phyloP scores from a whole-genome alignment of 2,113 vertebrate genomes.

The Clarias macrocephalus region DNA sequence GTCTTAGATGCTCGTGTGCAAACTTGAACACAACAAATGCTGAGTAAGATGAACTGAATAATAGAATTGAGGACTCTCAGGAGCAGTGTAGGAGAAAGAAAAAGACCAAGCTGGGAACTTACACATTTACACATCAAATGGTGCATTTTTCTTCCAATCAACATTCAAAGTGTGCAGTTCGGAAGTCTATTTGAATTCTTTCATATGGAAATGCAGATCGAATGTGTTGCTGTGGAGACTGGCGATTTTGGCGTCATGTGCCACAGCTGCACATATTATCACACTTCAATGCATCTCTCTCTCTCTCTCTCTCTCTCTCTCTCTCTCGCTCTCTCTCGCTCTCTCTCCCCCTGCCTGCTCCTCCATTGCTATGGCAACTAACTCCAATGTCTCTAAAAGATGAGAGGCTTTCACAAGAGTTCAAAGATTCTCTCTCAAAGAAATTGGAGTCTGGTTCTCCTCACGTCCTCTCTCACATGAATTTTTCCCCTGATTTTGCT shows the following conservation, averaged over 20 bases:
- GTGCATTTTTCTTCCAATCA: neutral
- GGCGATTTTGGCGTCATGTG: conserved; percentile 29
- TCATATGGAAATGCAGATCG: conserved; percentile 48
- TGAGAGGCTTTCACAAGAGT: conserved; percentile 31
- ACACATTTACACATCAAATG: conserved; percentile 32
- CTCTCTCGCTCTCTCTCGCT: conserved; percentile 1
- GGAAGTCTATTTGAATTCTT: conserved; percentile 39
- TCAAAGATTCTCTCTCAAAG: conserved; percentile 31
- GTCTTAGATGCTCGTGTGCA: neutral
- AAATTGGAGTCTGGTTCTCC: conserved; percentile 6
- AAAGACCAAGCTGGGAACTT: neutral
- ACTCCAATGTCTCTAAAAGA: conserved; percentile 36
- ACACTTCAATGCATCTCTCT: conserved; percentile 40
- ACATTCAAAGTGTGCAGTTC: conserved; percentile 4
- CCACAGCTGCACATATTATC: conserved; percentile 41
- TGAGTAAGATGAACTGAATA: neutral
- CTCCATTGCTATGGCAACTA: conserved; percentile 49
- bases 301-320: conserved; percentile 1
- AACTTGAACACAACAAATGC: conserved; percentile 13
- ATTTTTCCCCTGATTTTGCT: neutral
- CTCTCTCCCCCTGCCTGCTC: conserved; percentile 10
- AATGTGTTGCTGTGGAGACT: conserved; percentile 41
- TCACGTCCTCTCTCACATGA: neutral
- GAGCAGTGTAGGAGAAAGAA: neutral
- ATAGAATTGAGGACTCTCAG: conserved; percentile 4